Evolutionary conservation across 2,888 invertebrate species (phyloP), one percentile per base, ranked within the genome.

Genomic region (Drepana falcataria): DNA sequence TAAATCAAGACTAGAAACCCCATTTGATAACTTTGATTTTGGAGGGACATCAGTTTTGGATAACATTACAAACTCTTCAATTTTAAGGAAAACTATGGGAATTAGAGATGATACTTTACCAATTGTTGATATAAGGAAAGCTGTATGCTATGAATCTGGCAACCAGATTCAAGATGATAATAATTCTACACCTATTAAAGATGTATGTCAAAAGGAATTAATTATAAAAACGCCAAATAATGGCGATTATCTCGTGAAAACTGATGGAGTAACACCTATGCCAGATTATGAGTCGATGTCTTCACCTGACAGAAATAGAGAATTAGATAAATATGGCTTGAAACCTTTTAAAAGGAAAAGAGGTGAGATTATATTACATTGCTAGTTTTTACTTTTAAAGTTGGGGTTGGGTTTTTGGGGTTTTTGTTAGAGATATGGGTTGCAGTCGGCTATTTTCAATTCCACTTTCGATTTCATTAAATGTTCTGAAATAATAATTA

Each of bases 311-410:
- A 82, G 93, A 41, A 83, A 91, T 58, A 84, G 81, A 58, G 93
- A 93, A 70, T 76, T 95, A 4, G 90, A 93, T 59, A 93, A 93
- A 73, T 93, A 91, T 82, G 95, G 95, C 2, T 80, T 95, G 4
- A 95, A 94, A 72, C 93, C 93, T 2, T 83, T 95, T 34, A 94
- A 94, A 75, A 87, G 94, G 55, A 93, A 92, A 81, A 86, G 93
- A 86, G 92, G 92, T 91, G 66, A 76, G 64, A 37, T 3, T 3
- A 37, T 37, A 35, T 33, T 40, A 21, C 47, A 7, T 49, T 47
- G 53, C 4, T 48, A 21, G 51, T 49, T 21, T 47, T 41, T 3
- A 5, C 37, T 37, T 37, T 37, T 37, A 4, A 37, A 37, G 49
- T 41, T 3, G 33, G 2, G 41, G 35, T 34, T 51, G 41, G 33